phyloP scores from a whole-genome alignment of 2,113 vertebrate species.

The Corythornis madagascariensis region DNA sequence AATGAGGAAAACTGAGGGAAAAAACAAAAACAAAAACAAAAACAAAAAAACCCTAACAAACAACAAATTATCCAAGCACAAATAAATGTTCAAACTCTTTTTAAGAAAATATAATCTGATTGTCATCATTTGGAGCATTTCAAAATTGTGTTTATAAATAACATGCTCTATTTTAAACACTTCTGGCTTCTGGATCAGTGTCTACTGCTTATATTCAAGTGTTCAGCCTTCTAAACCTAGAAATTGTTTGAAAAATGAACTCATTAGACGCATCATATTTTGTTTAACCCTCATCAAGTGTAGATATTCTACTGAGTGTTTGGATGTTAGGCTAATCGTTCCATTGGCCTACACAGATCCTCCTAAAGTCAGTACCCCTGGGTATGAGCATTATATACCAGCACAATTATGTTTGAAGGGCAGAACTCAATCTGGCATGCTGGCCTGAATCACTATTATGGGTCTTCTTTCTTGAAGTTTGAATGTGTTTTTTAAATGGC shows the following conservation, averaged over 20 bases:
- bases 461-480: neutral
- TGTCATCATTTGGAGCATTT: neutral
- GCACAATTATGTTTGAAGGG: neutral
- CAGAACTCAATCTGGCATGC: neutral
- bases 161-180: neutral
- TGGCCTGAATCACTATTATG: neutral
- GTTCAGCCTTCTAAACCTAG: neutral
- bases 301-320: neutral
- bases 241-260: neutral
- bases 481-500: neutral
- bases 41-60: too few relatives aligned
- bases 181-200: neutral
- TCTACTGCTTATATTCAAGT: neutral
- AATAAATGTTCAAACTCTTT: neutral
- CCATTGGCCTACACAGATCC: neutral
- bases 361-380: neutral
- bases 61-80: neutral
- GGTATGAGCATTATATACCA: neutral
- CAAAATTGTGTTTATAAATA: neutral
- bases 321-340: neutral
- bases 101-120: neutral
- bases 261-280: neutral
- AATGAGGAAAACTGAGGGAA: neutral
- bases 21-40: too few relatives aligned
- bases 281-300: neutral